A percentile compares a stretch with the other conserved stretches of the same genome.
These are phyloP conservation scores for Argyresthia albistria DNA, from an alignment of 2,888 invertebrate genomes.

Conservation along the genomic window DNA sequence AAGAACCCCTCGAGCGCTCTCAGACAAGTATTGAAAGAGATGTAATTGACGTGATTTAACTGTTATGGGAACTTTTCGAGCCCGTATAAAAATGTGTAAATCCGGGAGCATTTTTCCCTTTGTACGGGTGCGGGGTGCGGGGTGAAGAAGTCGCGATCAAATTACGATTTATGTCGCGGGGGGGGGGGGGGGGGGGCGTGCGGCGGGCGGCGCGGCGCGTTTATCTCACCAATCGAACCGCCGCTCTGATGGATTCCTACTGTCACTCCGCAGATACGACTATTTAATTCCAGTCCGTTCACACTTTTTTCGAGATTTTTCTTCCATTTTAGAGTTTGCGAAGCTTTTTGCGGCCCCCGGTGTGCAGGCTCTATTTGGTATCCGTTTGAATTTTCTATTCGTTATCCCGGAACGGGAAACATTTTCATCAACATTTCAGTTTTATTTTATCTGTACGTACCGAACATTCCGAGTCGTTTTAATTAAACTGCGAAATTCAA, in stretches of 20 bases:
- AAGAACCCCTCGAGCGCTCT: no score
- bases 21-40: no score
- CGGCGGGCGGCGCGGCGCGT: conserved; percentile 14
- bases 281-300: conserved; percentile 59
- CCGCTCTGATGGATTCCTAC: conserved; percentile 53
- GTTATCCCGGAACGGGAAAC: no score
- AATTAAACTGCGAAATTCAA: no score
- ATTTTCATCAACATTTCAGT: no score
- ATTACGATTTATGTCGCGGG: conserved; percentile 45
- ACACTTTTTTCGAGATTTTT: conserved; percentile 45
- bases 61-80: not conserved
- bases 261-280: conserved; percentile 52
- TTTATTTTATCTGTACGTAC: no score
- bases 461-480: no score
- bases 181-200: conserved; percentile 15
- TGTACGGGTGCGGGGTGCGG: conserved; percentile 15
- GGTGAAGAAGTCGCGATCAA: conserved; percentile 27
- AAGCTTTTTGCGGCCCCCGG: conserved; percentile 9
- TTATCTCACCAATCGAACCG: conserved; percentile 41
- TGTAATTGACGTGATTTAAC: no score
- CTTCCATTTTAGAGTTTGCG: conserved; percentile 27
- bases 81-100: conserved; percentile 1
- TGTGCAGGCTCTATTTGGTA: not conserved
- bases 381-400: no score
- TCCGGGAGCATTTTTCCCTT: conserved; percentile 4